A percentile compares a stretch with the other conserved stretches of the same genome.
These are phyloP conservation scores for Lamellibrachia luymesi DNA, from an alignment of 1,140 invertebrate genomes.

Conservation along the genomic window DNA sequence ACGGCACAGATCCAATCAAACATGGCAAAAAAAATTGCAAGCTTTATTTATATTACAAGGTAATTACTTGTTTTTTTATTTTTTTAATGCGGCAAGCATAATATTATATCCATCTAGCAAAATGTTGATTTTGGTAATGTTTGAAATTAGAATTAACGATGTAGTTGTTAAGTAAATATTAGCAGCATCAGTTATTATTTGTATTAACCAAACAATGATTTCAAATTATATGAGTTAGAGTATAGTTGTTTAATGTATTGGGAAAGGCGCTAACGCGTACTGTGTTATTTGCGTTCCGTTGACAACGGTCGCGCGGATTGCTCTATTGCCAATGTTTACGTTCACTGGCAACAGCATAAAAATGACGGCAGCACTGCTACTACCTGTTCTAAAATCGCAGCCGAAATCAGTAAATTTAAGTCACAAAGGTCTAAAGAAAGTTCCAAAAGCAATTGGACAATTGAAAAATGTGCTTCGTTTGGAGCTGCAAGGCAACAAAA, in stretches of 20 bases:
- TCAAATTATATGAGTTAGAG: background rate
- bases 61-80: too few species aligned
- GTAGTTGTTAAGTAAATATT: too few species aligned
- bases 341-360: conserved; percentile 23
- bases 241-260: background rate
- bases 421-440: conserved; percentile 42
- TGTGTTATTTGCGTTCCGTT: background rate
- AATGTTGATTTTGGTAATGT: too few species aligned
- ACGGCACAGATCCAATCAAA: too few species aligned
- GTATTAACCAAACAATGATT: background rate
- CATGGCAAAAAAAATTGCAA: too few species aligned
- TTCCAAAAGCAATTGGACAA: conserved; percentile 47
- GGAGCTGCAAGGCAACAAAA: conserved; percentile 45
- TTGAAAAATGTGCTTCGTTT: conserved; percentile 39
- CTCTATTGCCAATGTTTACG: background rate
- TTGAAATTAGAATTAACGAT: too few species aligned
- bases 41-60: too few species aligned
- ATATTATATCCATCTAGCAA: too few species aligned
- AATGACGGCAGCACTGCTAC: conserved; percentile 45
- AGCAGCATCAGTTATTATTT: too few species aligned
- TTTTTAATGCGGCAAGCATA: too few species aligned
- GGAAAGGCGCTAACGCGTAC: background rate
- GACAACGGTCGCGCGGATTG: background rate
- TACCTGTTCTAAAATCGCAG: conserved; percentile 38
- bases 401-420: conserved; percentile 45